Base-by-base conservation (phyloP, 2,797 vertebrate genomes). In the Pangasius mekongensis region DNA sequence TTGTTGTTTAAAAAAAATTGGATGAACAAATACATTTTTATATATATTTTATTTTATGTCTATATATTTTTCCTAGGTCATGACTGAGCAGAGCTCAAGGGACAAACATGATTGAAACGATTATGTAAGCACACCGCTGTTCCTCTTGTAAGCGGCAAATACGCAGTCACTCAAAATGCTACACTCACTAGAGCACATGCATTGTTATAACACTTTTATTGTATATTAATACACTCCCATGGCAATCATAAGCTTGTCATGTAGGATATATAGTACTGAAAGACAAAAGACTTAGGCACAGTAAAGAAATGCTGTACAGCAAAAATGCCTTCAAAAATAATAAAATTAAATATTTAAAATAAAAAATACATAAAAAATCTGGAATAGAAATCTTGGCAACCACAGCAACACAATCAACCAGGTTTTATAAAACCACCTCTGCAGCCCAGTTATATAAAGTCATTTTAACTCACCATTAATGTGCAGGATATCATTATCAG, bases 91-190 rank as follows among this genome's bases (percentile, higher is more conserved):
- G 71, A 62, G 73, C 84, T 89, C 69, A 33, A 76, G 84, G 85
- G 87, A 62, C 27, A 81, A 66, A 66, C 62, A 88, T 47, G 66
- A 87, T 78, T 88, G 86, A 87, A 87, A 49, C 4, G 62, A 88
- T 92, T 92, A 91, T 87, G 66, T 90, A 90, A 92, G 54, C 69
- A 69, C 58, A 49, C 86, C 74, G 85, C 58, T 86, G 36, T 80
- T 88, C 78, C 76, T 85, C 66, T 60, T 60, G 13, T 80, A 54
- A 87, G 62, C 67, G 89, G 36, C 58, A 84, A 87, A 88, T 43
- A 47, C 10, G 18, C 52, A 78, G 39, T 76, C 22, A 1, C 30
- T 33, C 33, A 10, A 54, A 78, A 82, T 69, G 39, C 49, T n/a
- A 47, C 36, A 66, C 5, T 43, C 58, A 16, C 33, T n/a, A 18